Base-by-base conservation (phyloP, 2,888 invertebrate species). In the Frankliniella fusca region DNA sequence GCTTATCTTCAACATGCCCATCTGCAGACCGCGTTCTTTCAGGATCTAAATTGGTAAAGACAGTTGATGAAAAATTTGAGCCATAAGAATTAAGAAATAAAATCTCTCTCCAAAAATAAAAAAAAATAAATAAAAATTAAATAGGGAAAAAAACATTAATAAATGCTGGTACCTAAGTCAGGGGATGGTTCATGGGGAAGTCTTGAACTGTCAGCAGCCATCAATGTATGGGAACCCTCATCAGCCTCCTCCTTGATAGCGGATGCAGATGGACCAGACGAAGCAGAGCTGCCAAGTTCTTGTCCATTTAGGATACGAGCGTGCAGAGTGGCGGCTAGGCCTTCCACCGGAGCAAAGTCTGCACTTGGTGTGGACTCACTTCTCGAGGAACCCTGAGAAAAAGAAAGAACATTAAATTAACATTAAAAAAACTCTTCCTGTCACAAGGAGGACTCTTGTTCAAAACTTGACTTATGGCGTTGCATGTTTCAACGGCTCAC, bases 311-410 rank as follows among this genome's bases (percentile, higher is more conserved):
- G 90, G 85, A 95, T 94, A 85, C 95, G 91, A 83, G 94, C 94
- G 87, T 95, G 95, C 84, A 95, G 88, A 82, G 94, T 94, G 81
- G 95, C 95, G 48, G 96, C 95, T 83, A 96, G 88, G 83, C 96
- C 95, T 92, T 91, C 91, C 10, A 90, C 87, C 2, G 88, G 88
- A n/a, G 81, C 81, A 20, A 81, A 81, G 23, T 76, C 70, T 2
- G 23, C 70, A 9, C 70, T 76, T 9, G 23, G 23, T 8, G 70
- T 76, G 20, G 61, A 61, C 27, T 76, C 70, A 23, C 70, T 76
- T 12, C 70, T 23, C 3, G 70, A 11, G 1, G 70, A n/a, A 27
- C 23, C 70, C 70, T 76, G 27, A 12, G 23, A 9, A n/a, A 23
- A 10, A 70, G 23, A 38, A 38, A 38, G 38, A 38, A 38, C 2